phyloP scores from a whole-genome alignment of 2,113 vertebrate genomes.

The Neofelis nebulosa region DNA sequence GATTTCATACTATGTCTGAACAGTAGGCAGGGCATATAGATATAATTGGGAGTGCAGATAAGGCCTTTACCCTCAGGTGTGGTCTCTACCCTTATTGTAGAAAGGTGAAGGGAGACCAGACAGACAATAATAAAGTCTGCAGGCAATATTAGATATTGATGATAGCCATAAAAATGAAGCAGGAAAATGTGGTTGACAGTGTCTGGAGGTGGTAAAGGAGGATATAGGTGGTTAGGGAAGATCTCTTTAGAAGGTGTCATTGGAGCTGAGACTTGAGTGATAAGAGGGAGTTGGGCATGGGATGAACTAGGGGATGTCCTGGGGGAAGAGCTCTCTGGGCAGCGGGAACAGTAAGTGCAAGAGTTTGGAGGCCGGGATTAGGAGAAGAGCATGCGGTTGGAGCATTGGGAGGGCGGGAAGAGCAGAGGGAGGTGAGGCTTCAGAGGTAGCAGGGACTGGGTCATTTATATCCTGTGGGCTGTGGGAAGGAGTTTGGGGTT shows the following conservation, averaged over 20 bases:
- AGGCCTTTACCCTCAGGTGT: neutral
- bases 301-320: neutral
- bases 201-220: neutral
- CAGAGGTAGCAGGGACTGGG: accelerated
- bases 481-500: neutral
- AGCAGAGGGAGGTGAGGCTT: neutral
- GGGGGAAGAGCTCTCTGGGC: neutral
- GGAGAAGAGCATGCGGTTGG: neutral
- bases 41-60: neutral
- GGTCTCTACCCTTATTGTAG: neutral
- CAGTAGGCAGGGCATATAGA: neutral
- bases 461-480: neutral
- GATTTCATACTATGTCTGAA: neutral
- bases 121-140: neutral
- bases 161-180: neutral
- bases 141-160: neutral
- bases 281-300: neutral
- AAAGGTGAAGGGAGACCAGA: neutral
- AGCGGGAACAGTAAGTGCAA: neutral
- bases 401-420: neutral
- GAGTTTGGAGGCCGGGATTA: neutral
- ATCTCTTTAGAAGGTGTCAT: neutral
- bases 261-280: neutral
- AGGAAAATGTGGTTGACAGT: neutral
- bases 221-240: neutral